Conservation (phyloP, 2,888 invertebrate species). For the Aethes cnicana region DNA sequence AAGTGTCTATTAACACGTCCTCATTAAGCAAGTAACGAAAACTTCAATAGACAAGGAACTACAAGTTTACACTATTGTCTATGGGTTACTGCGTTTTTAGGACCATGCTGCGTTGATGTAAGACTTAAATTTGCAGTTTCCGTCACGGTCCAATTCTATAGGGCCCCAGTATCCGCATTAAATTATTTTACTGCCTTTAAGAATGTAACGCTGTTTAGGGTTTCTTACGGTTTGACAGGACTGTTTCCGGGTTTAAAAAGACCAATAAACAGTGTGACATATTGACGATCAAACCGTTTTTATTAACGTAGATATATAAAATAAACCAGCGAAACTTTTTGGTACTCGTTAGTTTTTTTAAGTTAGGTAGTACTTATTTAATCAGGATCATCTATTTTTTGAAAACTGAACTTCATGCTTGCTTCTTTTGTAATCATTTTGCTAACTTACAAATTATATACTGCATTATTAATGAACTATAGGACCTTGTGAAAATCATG, state of each 20-base stretch:
- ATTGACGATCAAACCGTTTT: background rate
- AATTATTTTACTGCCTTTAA: conserved; percentile 13
- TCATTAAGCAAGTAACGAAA: conserved; percentile 14
- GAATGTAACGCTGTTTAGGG: conserved; percentile 11
- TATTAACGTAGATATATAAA: too few species aligned
- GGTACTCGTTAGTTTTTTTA: too few species aligned
- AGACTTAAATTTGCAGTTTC: background rate
- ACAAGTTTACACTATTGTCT: conserved; percentile 3
- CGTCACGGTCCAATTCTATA: background rate
- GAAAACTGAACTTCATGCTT: too few species aligned
- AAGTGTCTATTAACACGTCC: conserved; percentile 29
- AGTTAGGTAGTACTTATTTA: too few species aligned
- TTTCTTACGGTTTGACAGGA: background rate
- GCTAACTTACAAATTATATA: too few species aligned
- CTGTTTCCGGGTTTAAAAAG: conserved; percentile 13
- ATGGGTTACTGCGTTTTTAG: too few species aligned
- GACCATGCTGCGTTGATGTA: too few species aligned
- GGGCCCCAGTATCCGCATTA: conserved; percentile 13
- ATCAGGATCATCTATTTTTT: too few species aligned
- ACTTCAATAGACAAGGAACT: conserved; percentile 12
- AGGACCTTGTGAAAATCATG: too few species aligned
- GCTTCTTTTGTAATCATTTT: too few species aligned
- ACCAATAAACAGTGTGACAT: conserved; percentile 12
- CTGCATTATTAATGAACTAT: too few species aligned
- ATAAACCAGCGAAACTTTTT: too few species aligned